Evolutionary conservation across 2,888 invertebrate genomes (phyloP), one percentile per base, ranked within the genome.

Genomic region (Troides helena): DNA sequence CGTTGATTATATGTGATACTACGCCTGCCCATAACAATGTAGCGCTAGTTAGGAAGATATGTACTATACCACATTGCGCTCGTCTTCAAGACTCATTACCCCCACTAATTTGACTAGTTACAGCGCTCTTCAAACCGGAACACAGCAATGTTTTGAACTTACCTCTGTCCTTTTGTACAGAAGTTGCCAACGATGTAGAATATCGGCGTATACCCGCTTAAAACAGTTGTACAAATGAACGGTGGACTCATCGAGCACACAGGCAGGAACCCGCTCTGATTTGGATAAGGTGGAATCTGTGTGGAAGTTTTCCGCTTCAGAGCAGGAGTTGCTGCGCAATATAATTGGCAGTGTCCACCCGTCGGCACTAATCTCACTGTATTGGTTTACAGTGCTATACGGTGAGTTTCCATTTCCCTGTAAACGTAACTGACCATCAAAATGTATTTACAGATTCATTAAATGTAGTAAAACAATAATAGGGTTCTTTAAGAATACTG

Each of bases 201-300:
- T 95, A 82, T 98, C 98, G 0, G 98, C 98, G 82, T 99, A 99
- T 0, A 95, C 95, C 75, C 95, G 94, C 85, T 98, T 98, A 79
- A 97, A 97, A 73, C 95, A 95, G 83, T 98, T 97, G 80, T 97
- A 98, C 43, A 96, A 88, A 70, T 92, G 92, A 7, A 87, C 89
- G 0, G 93, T 91, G 57, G 89, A 85, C 65, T 90, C 89, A 67
- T 93, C 92, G 1, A 92, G 78, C 18, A 90, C 87, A 59, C 93
- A 91, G 1, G 89, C 85, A 0, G 89, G 79, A 12, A 80, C 76
- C n/a, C 77, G 81, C 61, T 90, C 92, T 0, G 85, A 86, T 72
- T 89, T 89, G n/a, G 85, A 84, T 17, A 78, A 78, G 1, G 83
- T 85, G 1, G 88, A 89, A 73, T 91, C 91, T 0, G 89, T 88